Evolutionary conservation across 2,797 vertebrate genomes (phyloP).

Genomic region (Acanthurus tractus): DNA sequence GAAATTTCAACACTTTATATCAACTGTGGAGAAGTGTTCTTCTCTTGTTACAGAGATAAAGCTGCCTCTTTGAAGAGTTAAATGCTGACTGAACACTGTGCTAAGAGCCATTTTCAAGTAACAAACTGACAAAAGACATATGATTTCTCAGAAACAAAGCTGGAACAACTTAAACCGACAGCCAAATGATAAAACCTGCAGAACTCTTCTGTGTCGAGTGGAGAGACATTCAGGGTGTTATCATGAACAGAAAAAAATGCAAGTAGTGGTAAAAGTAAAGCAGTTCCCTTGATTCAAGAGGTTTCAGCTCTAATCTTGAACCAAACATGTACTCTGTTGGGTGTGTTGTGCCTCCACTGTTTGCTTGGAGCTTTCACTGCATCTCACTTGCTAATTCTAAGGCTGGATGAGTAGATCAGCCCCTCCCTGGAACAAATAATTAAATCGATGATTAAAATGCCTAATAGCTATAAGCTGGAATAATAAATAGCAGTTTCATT

Average conservation of each 20-base stretch:
- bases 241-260: background rate
- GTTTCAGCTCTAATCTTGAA: conserved; percentile 6
- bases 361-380: background rate
- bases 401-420: conserved; percentile 14
- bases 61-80: background rate
- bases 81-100: background rate
- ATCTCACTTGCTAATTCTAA: conserved; percentile 20
- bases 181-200: background rate
- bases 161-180: background rate
- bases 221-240: background rate
- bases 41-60: too few species aligned
- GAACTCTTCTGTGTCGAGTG: background rate
- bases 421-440: conserved; percentile 54
- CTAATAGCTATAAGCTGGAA: conserved; percentile 55
- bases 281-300: background rate
- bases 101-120: background rate
- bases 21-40: background rate
- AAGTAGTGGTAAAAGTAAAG: background rate
- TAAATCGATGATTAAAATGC: conserved; percentile 67
- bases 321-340: background rate
- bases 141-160: background rate
- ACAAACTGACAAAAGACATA: background rate
- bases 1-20: background rate
- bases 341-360: background rate
- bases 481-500: conserved; percentile 71